Conservation (phyloP, 92 coral and sea anemone genomes). For the Parazoanthus darwini region DNA sequence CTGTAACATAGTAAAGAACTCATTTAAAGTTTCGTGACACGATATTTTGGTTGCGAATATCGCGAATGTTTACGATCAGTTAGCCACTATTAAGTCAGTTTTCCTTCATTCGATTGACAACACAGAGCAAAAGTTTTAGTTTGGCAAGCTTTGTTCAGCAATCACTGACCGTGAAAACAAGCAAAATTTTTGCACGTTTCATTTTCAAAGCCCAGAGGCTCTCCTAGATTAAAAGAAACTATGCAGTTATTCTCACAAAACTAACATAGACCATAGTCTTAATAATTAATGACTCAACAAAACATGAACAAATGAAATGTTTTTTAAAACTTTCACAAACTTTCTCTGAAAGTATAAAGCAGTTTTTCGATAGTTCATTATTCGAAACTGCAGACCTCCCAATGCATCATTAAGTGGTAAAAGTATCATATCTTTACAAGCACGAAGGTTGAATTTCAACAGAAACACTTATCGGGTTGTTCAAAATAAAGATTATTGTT, state of each 20-base stretch:
- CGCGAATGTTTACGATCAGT: not conserved
- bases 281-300: slow-evolving; percentile 12
- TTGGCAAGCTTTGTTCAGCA: not conserved
- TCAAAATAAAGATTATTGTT: slow-evolving; percentile 1
- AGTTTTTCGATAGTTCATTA: not conserved
- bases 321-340: slow-evolving; percentile 18
- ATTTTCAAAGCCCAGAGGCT: not conserved
- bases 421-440: not conserved
- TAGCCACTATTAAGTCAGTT: not conserved
- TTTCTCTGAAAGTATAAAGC: not conserved
- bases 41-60: not conserved
- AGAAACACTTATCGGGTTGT: slow-evolving; percentile 12
- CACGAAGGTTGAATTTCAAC: not conserved
- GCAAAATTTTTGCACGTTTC: slow-evolving; percentile 34
- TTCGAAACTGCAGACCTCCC: not conserved
- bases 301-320: slow-evolving; percentile 1
- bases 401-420: not conserved
- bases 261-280: slow-evolving; percentile 11
- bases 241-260: not conserved
- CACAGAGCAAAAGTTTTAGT: not conserved
- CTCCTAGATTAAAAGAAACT: not conserved
- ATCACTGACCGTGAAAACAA: slow-evolving; percentile 35
- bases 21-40: not conserved
- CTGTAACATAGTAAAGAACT: no score
- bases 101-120: not conserved